phyloP scores from a whole-genome alignment of 2,797 vertebrate species.

The Varecia variegata region DNA sequence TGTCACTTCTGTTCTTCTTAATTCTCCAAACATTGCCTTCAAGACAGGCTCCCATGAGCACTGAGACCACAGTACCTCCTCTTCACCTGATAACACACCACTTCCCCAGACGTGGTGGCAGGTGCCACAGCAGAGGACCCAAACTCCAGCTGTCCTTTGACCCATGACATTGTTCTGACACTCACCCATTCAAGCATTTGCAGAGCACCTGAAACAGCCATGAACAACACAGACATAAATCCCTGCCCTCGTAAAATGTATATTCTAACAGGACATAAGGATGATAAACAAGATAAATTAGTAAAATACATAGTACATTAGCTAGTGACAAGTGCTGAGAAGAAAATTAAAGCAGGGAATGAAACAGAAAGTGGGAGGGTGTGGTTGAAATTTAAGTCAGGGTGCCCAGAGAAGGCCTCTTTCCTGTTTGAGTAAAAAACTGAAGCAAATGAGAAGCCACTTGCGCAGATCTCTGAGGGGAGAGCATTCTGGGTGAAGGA shows the following conservation, averaged over 20 bases:
- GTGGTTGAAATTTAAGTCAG: background rate
- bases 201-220: background rate
- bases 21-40: background rate
- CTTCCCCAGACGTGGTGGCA: background rate
- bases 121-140: background rate
- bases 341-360: background rate
- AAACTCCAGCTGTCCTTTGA: background rate
- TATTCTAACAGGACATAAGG: background rate
- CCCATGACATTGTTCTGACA: background rate
- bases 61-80: background rate
- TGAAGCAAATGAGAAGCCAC: background rate
- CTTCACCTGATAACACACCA: background rate
- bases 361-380: background rate
- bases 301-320: background rate
- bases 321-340: background rate
- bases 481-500: background rate
- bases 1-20: background rate
- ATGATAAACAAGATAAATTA: background rate
- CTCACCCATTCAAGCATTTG: background rate
- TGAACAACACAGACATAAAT: background rate
- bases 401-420: background rate
- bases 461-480: background rate
- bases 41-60: background rate
- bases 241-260: background rate
- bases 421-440: background rate